These are phyloP conservation scores for Umimayanthus chanpuru DNA, from an alignment of 92 coral and sea anemone genomes.

Conservation along the genomic window DNA sequence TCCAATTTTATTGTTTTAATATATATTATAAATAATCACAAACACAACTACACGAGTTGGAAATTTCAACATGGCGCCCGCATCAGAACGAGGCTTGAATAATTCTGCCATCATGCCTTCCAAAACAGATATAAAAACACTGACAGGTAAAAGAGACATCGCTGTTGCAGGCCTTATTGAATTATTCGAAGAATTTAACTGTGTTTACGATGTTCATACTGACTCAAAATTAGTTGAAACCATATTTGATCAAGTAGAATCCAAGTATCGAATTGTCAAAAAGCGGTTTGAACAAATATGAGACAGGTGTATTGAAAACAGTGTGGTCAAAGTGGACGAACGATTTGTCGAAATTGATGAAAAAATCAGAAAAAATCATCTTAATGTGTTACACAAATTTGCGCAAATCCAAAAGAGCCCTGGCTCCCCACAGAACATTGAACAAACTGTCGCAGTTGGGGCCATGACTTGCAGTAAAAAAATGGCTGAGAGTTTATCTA, in stretches of 20 bases:
- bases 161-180: background rate
- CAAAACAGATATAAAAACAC: background rate
- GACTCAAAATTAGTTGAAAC: background rate
- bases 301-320: slow-evolving; percentile 53
- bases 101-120: background rate
- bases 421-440: background rate
- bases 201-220: too few relatives aligned
- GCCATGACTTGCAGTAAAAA: slow-evolving; percentile 54
- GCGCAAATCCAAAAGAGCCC: slow-evolving; percentile 36
- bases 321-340: slow-evolving; percentile 40
- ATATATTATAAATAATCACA: background rate
- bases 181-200: background rate
- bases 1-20: background rate
- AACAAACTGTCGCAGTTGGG: slow-evolving; percentile 31
- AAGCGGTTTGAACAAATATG: slow-evolving; percentile 53
- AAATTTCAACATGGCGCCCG: too few relatives aligned
- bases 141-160: background rate
- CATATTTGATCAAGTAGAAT: background rate
- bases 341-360: slow-evolving; percentile 40
- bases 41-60: background rate
- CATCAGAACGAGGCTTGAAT: slow-evolving; percentile 8
- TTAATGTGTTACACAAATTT: slow-evolving; percentile 40
- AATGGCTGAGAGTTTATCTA: slow-evolving; percentile 56
- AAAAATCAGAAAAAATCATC: slow-evolving; percentile 50
- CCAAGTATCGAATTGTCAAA: slow-evolving; percentile 52